phyloP scores from a whole-genome alignment of 2,797 vertebrate species.

The Fratercula arctica region DNA sequence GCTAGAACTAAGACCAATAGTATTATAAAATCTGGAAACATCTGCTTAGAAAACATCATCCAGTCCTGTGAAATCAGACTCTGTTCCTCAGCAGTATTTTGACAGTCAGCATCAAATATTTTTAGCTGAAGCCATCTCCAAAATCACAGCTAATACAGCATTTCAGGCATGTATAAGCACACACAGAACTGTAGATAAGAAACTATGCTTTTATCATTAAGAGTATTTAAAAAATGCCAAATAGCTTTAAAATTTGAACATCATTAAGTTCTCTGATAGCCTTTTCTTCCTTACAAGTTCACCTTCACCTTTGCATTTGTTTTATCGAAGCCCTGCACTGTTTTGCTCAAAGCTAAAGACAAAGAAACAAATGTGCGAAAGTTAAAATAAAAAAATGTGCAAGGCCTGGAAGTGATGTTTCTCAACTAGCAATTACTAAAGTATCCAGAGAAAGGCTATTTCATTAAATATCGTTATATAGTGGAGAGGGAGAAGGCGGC shows the following conservation, averaged over 20 bases:
- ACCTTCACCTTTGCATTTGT: not conserved
- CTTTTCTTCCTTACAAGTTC: not conserved
- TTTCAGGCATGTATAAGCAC: not conserved
- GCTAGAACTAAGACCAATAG: not conserved
- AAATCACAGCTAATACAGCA: not conserved
- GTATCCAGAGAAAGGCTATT: not conserved
- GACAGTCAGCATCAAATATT: not conserved
- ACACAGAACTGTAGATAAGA: not conserved
- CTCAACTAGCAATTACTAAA: not conserved
- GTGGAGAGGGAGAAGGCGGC: not conserved
- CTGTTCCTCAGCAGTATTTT: not conserved
- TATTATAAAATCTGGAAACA: slow-evolving; percentile 8
- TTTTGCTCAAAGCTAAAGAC: not conserved
- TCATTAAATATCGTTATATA: not conserved
- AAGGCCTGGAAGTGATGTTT: not conserved
- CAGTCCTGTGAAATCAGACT: not conserved
- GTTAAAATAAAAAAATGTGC: not conserved
- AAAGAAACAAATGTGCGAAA: not conserved
- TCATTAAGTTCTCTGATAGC: not conserved
- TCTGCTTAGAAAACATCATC: not conserved
- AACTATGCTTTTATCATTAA: not conserved
- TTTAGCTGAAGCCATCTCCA: not conserved
- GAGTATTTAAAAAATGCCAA: not conserved
- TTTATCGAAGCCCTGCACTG: not conserved
- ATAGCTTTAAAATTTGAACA: not conserved